These are phyloP conservation scores for Flexamia atlantica DNA, from an alignment of 2,888 invertebrate genomes.

Conservation along the genomic window DNA sequence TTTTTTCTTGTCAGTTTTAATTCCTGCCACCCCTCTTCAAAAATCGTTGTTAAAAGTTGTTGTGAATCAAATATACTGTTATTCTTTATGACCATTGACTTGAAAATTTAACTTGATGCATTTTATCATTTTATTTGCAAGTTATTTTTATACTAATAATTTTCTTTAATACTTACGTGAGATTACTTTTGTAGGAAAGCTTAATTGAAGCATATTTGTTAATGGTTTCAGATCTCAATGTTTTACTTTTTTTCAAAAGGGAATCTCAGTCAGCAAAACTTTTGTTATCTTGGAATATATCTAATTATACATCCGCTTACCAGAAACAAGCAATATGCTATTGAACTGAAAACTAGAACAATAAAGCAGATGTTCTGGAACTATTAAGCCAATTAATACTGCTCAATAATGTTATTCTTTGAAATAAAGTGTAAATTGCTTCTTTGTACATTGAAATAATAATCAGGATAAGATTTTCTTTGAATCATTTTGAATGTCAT, in stretches of 20 bases:
- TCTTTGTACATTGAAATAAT: too few species aligned
- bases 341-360: too few species aligned
- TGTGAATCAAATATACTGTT: conserved; percentile 19
- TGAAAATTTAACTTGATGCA: not conserved
- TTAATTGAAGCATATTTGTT: not conserved
- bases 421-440: too few species aligned
- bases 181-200: not conserved
- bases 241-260: not conserved
- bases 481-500: too few species aligned
- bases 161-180: not conserved
- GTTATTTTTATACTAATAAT: conserved; percentile 1
- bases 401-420: too few species aligned
- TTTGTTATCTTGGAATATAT: too few species aligned
- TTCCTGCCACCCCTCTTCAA: conserved; percentile 4
- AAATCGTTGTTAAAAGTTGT: conserved; percentile 3
- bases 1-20: not conserved
- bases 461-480: too few species aligned
- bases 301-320: too few species aligned
- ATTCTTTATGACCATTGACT: not conserved
- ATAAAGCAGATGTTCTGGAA: too few species aligned
- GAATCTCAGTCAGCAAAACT: too few species aligned
- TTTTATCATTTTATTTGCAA: not conserved
- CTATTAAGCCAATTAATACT: too few species aligned
- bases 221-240: not conserved
- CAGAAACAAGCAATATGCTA: too few species aligned